phyloP scores from a whole-genome alignment of 2,797 vertebrate species.

The Argyrosomus regius region DNA sequence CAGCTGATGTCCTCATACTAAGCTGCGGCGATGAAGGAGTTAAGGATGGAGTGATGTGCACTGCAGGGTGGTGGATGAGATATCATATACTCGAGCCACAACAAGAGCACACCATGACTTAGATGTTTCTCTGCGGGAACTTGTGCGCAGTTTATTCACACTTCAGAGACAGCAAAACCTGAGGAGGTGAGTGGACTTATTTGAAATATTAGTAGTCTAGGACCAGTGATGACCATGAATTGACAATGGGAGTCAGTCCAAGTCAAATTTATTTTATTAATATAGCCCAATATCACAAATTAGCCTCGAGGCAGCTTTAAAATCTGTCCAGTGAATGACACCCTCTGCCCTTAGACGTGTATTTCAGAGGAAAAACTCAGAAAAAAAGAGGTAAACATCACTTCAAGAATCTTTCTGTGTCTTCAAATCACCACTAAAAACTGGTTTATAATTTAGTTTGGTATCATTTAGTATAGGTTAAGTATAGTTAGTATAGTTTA shows the following conservation, averaged over 20 bases:
- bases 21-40: constrained; percentile 71
- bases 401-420: background rate
- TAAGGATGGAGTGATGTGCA: constrained; percentile 75
- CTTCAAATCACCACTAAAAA: constrained; percentile 1
- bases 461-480: too few relatives aligned
- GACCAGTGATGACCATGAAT: background rate
- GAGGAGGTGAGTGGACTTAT: constrained; percentile 69
- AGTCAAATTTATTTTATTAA: background rate
- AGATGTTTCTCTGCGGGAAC: constrained; percentile 56
- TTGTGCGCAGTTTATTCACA: constrained; percentile 17
- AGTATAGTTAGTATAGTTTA: too few relatives aligned
- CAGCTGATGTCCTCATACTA: background rate
- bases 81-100: constrained; percentile 58
- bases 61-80: constrained; percentile 67
- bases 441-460: background rate
- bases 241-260: background rate
- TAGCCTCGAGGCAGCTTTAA: background rate
- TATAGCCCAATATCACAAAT: background rate
- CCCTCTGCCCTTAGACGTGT: background rate
- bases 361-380: background rate
- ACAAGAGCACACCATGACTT: constrained; percentile 68
- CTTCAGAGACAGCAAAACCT: constrained; percentile 39
- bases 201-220: constrained; percentile 10
- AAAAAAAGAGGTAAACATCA: background rate
- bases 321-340: background rate